A percentile compares a stretch with the other conserved stretches of the same genome.
Conservation (phyloP, 2,113 vertebrate genomes). For the Otocyon megalotis region DNA sequence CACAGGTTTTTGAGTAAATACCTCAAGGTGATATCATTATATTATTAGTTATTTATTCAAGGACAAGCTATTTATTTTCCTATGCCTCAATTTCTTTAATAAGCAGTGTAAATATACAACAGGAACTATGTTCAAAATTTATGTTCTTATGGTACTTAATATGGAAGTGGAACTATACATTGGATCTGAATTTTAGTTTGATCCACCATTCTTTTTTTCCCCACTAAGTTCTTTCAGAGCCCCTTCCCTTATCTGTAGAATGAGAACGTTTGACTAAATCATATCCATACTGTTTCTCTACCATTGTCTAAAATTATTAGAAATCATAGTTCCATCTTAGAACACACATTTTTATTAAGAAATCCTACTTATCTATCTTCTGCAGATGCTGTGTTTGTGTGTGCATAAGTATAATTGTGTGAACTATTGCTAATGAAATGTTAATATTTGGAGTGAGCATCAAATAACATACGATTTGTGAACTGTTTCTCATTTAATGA, state of each 20-base stretch:
- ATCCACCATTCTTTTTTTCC: neutral
- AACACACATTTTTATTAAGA: neutral
- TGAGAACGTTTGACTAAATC: neutral
- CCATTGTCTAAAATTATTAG: neutral
- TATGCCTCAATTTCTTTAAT: neutral
- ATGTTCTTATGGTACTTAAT: neutral
- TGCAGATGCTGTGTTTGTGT: neutral
- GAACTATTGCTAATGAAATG: neutral
- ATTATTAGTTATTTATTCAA: neutral
- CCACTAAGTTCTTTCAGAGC: neutral
- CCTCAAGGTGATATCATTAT: neutral
- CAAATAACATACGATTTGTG: neutral
- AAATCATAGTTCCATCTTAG: neutral
- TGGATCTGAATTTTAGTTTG: neutral
- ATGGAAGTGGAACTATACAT: neutral
- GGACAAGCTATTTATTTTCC: neutral
- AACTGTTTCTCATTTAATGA: neutral
- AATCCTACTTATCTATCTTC: slow-evolving; percentile 10
- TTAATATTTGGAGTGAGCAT: neutral
- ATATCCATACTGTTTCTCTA: neutral
- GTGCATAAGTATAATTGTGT: neutral
- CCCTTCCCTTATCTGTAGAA: neutral
- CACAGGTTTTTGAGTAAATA: neutral
- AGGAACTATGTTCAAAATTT: neutral
- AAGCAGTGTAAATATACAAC: neutral